Percentiles rank a stretch among this genome's conserved stretches.
phyloP scores from a whole-genome alignment of 2,888 invertebrate genomes.

The Hipparchia semele region DNA sequence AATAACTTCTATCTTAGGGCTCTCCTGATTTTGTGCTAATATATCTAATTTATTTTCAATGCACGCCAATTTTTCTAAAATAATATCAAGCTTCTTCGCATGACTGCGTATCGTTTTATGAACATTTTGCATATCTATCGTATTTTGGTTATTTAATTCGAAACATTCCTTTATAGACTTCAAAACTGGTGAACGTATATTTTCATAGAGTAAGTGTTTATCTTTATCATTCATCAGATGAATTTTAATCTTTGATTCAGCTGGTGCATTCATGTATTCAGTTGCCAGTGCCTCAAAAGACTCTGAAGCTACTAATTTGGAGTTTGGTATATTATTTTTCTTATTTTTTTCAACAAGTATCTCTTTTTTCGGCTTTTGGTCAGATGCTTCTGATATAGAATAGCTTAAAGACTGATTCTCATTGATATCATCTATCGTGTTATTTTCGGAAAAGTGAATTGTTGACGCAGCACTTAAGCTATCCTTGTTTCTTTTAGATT shows the following conservation, averaged over 20 bases:
- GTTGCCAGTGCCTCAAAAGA: constrained; percentile 69
- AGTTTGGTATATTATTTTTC: constrained; percentile 48
- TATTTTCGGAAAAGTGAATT: constrained; percentile 58
- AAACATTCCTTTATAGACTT: constrained; percentile 64
- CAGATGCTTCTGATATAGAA: constrained; percentile 65
- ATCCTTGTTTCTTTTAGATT: constrained; percentile 47
- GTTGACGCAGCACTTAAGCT: constrained; percentile 52
- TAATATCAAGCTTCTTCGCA: constrained; percentile 58
- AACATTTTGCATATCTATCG: constrained; percentile 50
- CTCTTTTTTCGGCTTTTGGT: constrained; percentile 55
- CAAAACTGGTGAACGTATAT: constrained; percentile 63
- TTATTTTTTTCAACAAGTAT: constrained; percentile 42
- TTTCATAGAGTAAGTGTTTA: constrained; percentile 61
- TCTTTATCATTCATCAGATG: constrained; percentile 72
- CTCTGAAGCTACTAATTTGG: constrained; percentile 53
- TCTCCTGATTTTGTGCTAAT: constrained; percentile 31
- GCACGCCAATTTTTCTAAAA: constrained; percentile 57
- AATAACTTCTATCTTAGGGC: constrained; percentile 31
- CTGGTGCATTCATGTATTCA: constrained; percentile 52
- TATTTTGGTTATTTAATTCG: constrained; percentile 51
- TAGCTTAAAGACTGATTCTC: constrained; percentile 65
- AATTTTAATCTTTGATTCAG: constrained; percentile 65
- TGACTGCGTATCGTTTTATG: constrained; percentile 52
- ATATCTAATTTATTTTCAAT: constrained; percentile 61
- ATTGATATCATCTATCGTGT: constrained; percentile 67